These are phyloP conservation scores for Chrysotoxum bicinctum DNA, from an alignment of 2,888 invertebrate genomes.

Conservation along the genomic window DNA sequence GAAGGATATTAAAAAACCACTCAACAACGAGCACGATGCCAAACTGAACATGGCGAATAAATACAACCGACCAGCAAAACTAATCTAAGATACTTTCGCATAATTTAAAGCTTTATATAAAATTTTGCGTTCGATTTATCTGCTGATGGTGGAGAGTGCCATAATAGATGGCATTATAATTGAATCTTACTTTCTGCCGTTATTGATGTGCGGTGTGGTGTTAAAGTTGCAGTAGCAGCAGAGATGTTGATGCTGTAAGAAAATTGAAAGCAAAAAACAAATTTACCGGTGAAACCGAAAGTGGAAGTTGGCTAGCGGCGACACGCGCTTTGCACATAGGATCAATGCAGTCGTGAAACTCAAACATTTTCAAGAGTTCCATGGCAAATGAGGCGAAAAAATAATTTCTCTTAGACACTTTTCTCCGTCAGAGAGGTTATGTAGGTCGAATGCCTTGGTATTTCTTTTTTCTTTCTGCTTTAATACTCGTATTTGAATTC, in stretches of 20 bases:
- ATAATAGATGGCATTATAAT: slow-evolving; percentile 35
- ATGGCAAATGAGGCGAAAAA: background rate
- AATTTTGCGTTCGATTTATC: slow-evolving; percentile 26
- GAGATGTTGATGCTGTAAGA: slow-evolving; percentile 49
- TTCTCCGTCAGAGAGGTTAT: slow-evolving; percentile 18
- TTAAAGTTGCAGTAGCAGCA: slow-evolving; percentile 6
- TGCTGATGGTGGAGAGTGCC: slow-evolving; percentile 5
- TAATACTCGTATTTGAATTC: background rate
- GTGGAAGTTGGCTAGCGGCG: slow-evolving; percentile 23
- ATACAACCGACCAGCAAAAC: background rate
- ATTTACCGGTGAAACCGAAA: slow-evolving; percentile 50
- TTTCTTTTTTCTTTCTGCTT: background rate
- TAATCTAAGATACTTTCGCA: slow-evolving; percentile 11
- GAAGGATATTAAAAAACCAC: background rate
- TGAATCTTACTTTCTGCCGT: slow-evolving; percentile 52
- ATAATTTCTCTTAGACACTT: slow-evolving; percentile 2
- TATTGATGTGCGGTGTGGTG: slow-evolving; percentile 27
- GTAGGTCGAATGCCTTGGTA: background rate
- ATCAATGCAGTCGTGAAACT: background rate
- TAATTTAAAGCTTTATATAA: slow-evolving; percentile 56
- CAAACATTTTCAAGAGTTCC: slow-evolving; percentile 11
- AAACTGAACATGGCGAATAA: slow-evolving; percentile 25
- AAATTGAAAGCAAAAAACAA: slow-evolving; percentile 42
- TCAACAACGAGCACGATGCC: background rate
- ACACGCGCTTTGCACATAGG: slow-evolving; percentile 9